Base-by-base conservation (phyloP, 2,113 vertebrate genomes). In the Rousettus leschenaultii region DNA sequence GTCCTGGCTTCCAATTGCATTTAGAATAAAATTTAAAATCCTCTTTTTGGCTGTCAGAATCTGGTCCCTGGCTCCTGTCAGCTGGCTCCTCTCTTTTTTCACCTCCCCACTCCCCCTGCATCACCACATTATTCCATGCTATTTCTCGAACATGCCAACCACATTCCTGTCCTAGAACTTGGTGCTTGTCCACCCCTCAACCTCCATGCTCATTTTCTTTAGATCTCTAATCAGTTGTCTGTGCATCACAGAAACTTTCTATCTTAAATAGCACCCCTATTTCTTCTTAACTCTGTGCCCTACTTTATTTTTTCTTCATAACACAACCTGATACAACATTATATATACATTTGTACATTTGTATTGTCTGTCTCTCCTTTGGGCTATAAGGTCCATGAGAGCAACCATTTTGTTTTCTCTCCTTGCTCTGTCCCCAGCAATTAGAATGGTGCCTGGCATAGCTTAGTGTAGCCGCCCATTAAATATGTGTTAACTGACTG, bases 251-350 rank as follows among this genome's bases (percentile, higher is more conserved):
- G 85, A 66, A 18, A 24, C 28, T 53, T 85, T 70, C 4, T 61
- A 0, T 45, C 8, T 5, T 43, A 43, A 40, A 24, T 1, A 71
- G 35, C 3, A 57, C 9, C 5, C 4, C 19, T 24, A 59, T 2
- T 19, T 30, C 18, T 33, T 80, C 45, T 48, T 38, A 84, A n/a
- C 22, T 38, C 22, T 0, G 10, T 33, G 33, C 1, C 4, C 4
- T 51, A 33, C 21, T 89, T 43, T 26, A 11, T 53, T 45, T 88
- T 71, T 86, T 10, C 45, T 66, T 79, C 11, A 38, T 59, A 89
- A 15, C 13, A 22, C 6, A 13, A 21, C 30, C 4, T 48, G 43
- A 83, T 13, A 61, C 18, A 95, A 53, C 4, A 16, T 51, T 33
- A 14, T 59, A 30, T 33, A 11, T 59, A 30, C 14, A 7, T 66